Evolutionary conservation across 2,888 invertebrate genomes (phyloP), one percentile per base, ranked within the genome.

Genomic region (Cybosia mesomella): DNA sequence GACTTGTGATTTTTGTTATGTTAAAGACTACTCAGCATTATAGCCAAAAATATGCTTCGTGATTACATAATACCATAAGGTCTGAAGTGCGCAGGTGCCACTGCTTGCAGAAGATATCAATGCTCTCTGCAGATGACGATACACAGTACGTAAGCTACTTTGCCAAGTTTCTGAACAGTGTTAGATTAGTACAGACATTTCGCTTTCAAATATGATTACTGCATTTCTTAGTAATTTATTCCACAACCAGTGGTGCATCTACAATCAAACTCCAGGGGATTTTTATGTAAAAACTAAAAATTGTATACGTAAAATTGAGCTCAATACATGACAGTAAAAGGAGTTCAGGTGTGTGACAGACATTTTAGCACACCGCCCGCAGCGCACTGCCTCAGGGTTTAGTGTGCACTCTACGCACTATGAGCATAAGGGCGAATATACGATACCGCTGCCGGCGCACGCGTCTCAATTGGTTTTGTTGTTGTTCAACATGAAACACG

Each of bases 91-190:
- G 64, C 39, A 22, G 32, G n/a, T 55, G 57, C 32, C 3, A 49
- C 57, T 24, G 22, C 65, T 22, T 67, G n/a, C 66, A 67, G 54
- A 74, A 77, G 77, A 78, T 73, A 74, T 77, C 64, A 74, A 77
- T 76, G 79, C 73, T 76, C 59, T 49, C 68, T 18, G 58, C 58
- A 9, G n/a, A 18, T 11, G 21, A 11, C 22, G 57, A 21, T 15
- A 49, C 15, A 43, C 11, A 58, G 24, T n/a, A n/a, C 32, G 58
- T 21, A 28, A 10, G 58, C 28, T 34, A 8, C 36, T 15, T 15
- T 21, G n/a, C 11, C 58, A 32, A 34, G 58, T 58, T 58, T 21
- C 32, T 32, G 32, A 32, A 28, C 18, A 28, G 36, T 39, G 15
- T 36, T 22, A 1, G 36, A 58, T 58, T 0, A 34, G 58, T 34